These are phyloP conservation scores for Budorcas taxicolor DNA, from an alignment of 2,113 vertebrate genomes.

Conservation along the genomic window DNA sequence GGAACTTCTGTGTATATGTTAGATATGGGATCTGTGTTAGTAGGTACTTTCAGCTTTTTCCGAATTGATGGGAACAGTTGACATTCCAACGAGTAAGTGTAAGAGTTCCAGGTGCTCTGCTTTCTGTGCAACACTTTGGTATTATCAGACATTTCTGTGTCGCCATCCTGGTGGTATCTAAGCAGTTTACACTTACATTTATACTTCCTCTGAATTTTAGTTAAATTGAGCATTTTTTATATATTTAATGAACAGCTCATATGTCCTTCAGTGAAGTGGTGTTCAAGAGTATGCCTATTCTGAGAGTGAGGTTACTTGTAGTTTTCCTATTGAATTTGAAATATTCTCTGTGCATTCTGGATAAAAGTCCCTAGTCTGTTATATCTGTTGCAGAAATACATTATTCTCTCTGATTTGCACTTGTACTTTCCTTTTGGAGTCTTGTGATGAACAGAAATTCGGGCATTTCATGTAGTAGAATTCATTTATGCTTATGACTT, in stretches of 20 bases:
- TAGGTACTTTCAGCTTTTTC: not conserved
- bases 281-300: not conserved
- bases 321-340: not conserved
- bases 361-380: not conserved
- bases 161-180: not conserved
- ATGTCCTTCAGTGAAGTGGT: not conserved
- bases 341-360: not conserved
- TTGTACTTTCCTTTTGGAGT: not conserved
- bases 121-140: not conserved
- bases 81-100: not conserved
- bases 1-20: not conserved
- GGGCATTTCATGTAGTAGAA: not conserved
- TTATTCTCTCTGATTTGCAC: not conserved
- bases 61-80: not conserved
- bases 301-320: not conserved
- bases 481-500: not conserved
- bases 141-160: not conserved
- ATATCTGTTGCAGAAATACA: not conserved
- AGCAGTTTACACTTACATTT: not conserved
- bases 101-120: not conserved
- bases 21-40: not conserved
- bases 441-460: not conserved
- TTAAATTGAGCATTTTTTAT: not conserved
- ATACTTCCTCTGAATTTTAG: not conserved
- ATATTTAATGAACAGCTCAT: not conserved